Conservation (phyloP, 2,888 invertebrate genomes). For the Hydrotaea cyrtoneurina region DNA sequence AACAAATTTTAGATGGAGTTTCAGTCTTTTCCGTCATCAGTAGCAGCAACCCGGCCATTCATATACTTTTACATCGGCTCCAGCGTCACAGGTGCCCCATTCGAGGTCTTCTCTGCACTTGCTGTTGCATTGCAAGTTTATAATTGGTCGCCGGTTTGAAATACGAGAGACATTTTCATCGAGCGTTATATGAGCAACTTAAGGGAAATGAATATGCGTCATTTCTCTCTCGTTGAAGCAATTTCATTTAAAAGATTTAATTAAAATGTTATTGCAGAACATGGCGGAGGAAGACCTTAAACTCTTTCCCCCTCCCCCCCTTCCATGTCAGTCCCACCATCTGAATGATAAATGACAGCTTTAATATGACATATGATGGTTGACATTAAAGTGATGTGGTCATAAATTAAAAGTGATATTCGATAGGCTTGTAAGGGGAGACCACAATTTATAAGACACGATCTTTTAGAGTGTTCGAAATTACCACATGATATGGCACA, state of each 20-base stretch:
- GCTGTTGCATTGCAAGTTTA: neutral
- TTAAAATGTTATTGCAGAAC: slow-evolving; percentile 23
- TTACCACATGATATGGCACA: neutral
- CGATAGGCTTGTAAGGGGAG: neutral
- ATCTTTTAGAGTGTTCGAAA: neutral
- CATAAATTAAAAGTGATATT: slow-evolving; percentile 14
- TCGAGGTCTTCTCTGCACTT: neutral
- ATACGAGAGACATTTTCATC: slow-evolving; percentile 52
- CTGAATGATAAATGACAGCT: neutral
- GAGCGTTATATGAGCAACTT: slow-evolving; percentile 17
- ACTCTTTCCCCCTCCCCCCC: neutral
- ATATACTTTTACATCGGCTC: neutral
- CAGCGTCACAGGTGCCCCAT: neutral
- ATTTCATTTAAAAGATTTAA: slow-evolving; percentile 22
- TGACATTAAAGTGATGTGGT: slow-evolving; percentile 25
- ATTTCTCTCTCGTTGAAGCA: neutral
- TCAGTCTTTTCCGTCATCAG: neutral
- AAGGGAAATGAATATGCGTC: neutral
- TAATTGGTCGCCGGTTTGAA: slow-evolving; percentile 20
- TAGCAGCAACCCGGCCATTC: neutral
- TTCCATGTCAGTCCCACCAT: neutral
- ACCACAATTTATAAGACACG: neutral
- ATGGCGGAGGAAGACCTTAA: neutral
- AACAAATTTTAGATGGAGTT: neutral
- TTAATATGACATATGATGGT: slow-evolving; percentile 28